Evolutionary conservation across 2,888 invertebrate species (phyloP), one percentile per base, ranked within the genome.

Genomic region (Hemistola chrysoprasaria): DNA sequence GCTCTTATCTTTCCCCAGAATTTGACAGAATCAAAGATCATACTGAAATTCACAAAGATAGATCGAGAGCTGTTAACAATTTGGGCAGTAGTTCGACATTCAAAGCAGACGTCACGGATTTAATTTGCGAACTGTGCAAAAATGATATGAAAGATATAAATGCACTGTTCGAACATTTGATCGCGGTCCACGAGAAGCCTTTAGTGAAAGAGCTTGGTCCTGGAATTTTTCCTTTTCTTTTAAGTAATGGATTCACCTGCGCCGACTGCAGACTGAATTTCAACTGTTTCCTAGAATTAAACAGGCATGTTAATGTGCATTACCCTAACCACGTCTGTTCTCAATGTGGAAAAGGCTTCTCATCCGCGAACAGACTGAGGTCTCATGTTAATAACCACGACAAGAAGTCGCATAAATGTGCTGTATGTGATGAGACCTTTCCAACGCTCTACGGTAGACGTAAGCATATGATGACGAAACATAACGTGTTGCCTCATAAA

Each of bases 101-200:
- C 4, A 86, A 85, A 71, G 57, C 79, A 1, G 85, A 86, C 48
- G 59, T 82, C 6, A 64, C 73, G 0, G 58, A 66, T 24, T 59
- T 85, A 1, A 59, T 58, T 52, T 86, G 86, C 45, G 69, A 68
- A 36, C 51, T 86, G 1, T 86, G 86, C 40, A 38, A 57, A 3
- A 48, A 55, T 40, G 46, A 33, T 1, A 58, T 74, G 22, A 50
- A 58, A 8, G 59, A 69, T 22, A 21, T 84, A 10, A 65, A 78
- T 6, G 39, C 50, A 1, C 57, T 86, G 0, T 65, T 62, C 36
- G 71, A 79, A 2, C 85, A 86, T 53, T 65, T 86, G 1, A 33
- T 20, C 5, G 38, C 33, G 3, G 26, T 25, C 20, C 43, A 44
- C n/a, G 20, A 38, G 5, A 44, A 44, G 23, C 43, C 38, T 7